Conservation (phyloP, 2,888 invertebrate genomes). For the Anthrax anthrax region DNA sequence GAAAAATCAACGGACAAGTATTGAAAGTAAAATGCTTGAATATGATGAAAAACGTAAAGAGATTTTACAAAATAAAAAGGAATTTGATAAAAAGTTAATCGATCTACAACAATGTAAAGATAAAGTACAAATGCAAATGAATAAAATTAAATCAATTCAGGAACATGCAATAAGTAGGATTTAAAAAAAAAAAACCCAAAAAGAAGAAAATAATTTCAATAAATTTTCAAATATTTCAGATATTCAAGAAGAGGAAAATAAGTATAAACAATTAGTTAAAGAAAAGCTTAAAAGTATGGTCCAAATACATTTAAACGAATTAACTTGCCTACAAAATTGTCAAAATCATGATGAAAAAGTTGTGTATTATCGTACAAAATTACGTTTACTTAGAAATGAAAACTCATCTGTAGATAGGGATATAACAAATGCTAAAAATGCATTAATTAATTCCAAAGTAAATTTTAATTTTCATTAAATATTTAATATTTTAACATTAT, state of each 20-base stretch:
- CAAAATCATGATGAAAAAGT: conserved; percentile 19
- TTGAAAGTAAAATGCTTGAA: conserved; percentile 19
- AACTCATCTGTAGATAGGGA: conserved; percentile 16
- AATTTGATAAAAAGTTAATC: conserved; percentile 18
- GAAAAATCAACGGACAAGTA: conserved; percentile 17
- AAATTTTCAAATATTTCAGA: conserved; percentile 9
- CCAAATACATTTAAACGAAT: conserved; percentile 20
- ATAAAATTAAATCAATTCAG: conserved; percentile 14
- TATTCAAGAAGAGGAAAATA: conserved; percentile 23
- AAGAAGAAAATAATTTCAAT: not conserved
- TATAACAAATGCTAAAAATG: conserved; percentile 17
- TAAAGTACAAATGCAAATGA: conserved; percentile 15
- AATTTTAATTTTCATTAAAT: not conserved
- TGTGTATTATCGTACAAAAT: conserved; percentile 18
- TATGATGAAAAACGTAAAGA: conserved; percentile 22
- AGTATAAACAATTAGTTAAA: conserved; percentile 15
- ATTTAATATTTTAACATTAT: not conserved
- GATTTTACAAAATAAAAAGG: conserved; percentile 21
- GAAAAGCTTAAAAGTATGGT: conserved; percentile 21
- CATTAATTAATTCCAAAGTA: conserved; percentile 22
- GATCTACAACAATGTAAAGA: conserved; percentile 10
- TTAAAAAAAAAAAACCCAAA: conserved; percentile 8
- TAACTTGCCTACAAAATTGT: conserved; percentile 19
- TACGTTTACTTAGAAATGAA: conserved; percentile 19
- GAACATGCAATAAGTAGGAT: conserved; percentile 11